phyloP scores from a whole-genome alignment of 1,140 invertebrate genomes.

The Drosophila suzukii region DNA sequence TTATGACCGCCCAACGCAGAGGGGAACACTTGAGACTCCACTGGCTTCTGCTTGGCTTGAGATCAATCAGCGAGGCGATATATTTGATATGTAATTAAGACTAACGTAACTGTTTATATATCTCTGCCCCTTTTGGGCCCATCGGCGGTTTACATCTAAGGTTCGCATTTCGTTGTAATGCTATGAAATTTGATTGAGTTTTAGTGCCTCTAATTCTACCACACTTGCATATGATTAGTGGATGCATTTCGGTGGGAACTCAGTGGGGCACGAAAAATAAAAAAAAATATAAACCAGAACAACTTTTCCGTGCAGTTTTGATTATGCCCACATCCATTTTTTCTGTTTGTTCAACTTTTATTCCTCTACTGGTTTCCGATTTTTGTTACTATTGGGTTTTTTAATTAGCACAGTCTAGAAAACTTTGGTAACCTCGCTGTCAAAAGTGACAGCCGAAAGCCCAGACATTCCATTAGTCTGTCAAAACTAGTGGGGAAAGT shows the following conservation, averaged over 20 bases:
- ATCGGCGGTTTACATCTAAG: constrained; percentile 41
- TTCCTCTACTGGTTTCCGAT: constrained; percentile 11
- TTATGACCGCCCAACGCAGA: constrained; percentile 56
- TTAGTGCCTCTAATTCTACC: constrained; percentile 49
- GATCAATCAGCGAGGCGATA: constrained; percentile 75
- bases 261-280: constrained; percentile 7
- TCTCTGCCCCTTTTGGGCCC: background rate
- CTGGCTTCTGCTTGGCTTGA: constrained; percentile 1
- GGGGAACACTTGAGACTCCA: constrained; percentile 6
- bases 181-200: constrained; percentile 72
- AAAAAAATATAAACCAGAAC: constrained; percentile 24
- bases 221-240: constrained; percentile 70
- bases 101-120: constrained; percentile 54
- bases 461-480: constrained; percentile 47
- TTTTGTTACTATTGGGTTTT: constrained; percentile 50
- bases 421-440: constrained; percentile 35
- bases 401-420: constrained; percentile 53
- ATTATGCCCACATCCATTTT: constrained; percentile 38
- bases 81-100: constrained; percentile 82
- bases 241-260: constrained; percentile 34
- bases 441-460: constrained; percentile 54
- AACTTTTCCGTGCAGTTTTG: constrained; percentile 48
- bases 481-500: constrained; percentile 41
- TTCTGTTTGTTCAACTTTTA: constrained; percentile 21
- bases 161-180: constrained; percentile 48